phyloP scores from a whole-genome alignment of 1,140 invertebrate species.

The Halyomorpha halys region DNA sequence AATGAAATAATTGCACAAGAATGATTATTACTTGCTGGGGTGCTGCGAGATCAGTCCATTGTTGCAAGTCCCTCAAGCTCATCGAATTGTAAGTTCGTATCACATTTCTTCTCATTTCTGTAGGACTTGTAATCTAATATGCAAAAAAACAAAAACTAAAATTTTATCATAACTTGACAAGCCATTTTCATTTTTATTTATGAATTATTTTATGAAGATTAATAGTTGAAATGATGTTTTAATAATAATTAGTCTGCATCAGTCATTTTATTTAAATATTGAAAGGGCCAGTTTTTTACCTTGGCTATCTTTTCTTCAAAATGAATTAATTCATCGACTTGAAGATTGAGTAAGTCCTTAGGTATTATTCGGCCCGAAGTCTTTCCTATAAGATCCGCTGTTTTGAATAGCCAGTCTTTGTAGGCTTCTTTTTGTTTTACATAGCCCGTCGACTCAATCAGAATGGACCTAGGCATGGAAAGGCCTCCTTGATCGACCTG shows the following conservation, averaged over 20 bases:
- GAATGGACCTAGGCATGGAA: conserved; percentile 44
- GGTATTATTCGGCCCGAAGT: conserved; percentile 18
- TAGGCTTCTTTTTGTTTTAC: conserved; percentile 40
- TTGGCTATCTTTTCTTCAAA: conserved; percentile 51
- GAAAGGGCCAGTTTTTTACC: conserved; percentile 34
- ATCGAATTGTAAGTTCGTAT: conserved; percentile 46
- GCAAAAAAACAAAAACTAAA: too few relatives aligned
- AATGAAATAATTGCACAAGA: too few relatives aligned
- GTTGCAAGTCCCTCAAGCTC: conserved; percentile 40
- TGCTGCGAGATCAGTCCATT: conserved; percentile 33
- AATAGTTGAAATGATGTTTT: not conserved
- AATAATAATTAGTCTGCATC: not conserved
- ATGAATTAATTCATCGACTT: conserved; percentile 42
- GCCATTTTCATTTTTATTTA: too few relatives aligned
- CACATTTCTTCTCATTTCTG: conserved; percentile 41
- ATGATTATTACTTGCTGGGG: conserved; percentile 18
- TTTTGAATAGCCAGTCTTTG: conserved; percentile 38
- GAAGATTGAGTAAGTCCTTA: conserved; percentile 33
- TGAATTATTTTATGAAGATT: too few relatives aligned
- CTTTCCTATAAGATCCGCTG: conserved; percentile 31
- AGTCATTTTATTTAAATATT: not conserved
- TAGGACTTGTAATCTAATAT: conserved; percentile 38
- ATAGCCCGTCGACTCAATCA: conserved; percentile 35
- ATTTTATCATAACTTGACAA: not conserved
- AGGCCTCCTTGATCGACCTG: conserved; percentile 46